Conservation (phyloP, 2,797 vertebrate species). For the Numenius phaeopus region DNA sequence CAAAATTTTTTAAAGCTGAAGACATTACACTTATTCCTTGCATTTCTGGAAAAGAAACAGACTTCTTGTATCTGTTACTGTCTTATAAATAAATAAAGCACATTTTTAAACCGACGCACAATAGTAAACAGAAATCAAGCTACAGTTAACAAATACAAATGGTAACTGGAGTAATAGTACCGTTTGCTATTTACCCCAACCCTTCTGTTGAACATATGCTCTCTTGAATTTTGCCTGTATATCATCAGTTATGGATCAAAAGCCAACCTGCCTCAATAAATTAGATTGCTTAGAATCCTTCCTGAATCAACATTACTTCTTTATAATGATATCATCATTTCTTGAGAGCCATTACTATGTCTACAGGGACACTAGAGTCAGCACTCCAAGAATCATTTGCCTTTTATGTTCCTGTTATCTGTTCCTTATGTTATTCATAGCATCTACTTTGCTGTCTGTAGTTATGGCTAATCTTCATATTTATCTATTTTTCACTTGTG, state of each 20-base stretch:
- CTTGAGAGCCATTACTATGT: not conserved
- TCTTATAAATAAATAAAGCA: not conserved
- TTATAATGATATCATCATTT: not conserved
- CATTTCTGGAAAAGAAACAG: not conserved
- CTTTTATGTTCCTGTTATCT: not conserved
- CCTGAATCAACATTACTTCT: not conserved
- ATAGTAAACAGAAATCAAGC: not conserved
- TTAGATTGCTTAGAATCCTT: not conserved
- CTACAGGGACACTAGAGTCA: not conserved
- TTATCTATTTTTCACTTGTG: not conserved
- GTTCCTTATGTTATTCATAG: not conserved
- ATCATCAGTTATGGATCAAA: not conserved
- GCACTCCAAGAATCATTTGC: not conserved
- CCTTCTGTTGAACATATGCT: not conserved
- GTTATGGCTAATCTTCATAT: not conserved
- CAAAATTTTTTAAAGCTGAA: conserved; percentile 35
- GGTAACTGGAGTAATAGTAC: not conserved
- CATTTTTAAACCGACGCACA: not conserved
- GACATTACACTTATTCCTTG: not conserved
- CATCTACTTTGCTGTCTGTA: not conserved
- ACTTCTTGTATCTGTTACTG: not conserved
- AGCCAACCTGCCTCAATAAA: not conserved
- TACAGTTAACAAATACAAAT: not conserved
- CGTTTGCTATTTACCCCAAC: not conserved
- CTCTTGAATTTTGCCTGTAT: not conserved